These are phyloP conservation scores for Opisthocomus hoazin DNA, from an alignment of 2,113 vertebrate species.

Conservation along the genomic window DNA sequence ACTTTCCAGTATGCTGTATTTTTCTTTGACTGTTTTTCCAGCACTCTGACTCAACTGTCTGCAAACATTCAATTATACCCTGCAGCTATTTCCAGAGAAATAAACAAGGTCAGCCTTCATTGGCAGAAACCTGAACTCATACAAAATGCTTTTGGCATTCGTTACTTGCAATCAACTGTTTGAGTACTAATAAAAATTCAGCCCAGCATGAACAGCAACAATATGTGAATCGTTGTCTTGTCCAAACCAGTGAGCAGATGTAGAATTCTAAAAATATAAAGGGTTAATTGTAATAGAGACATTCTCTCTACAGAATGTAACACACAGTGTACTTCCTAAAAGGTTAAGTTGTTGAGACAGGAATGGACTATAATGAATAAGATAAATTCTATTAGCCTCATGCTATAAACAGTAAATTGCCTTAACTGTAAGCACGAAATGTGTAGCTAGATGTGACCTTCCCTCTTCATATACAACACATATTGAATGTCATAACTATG, in stretches of 20 bases:
- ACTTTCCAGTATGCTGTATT: background rate
- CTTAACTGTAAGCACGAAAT: background rate
- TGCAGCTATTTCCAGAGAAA: constrained; percentile 52
- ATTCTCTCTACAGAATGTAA: background rate
- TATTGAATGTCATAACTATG: background rate
- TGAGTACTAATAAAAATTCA: constrained; percentile 10
- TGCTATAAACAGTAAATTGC: background rate
- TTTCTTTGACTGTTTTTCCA: constrained; percentile 33
- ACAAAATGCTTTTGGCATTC: constrained; percentile 49
- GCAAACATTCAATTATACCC: constrained; percentile 55
- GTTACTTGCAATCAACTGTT: constrained; percentile 8
- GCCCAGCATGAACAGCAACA: background rate
- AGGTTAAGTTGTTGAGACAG: background rate
- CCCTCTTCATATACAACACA: background rate
- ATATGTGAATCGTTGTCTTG: background rate
- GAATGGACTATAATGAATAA: background rate
- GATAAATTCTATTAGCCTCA: background rate
- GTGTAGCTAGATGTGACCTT: background rate
- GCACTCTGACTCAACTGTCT: constrained; percentile 41
- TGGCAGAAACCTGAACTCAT: constrained; percentile 54
- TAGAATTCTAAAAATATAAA: background rate
- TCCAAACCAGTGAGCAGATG: background rate
- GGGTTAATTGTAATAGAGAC: background rate
- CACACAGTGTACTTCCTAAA: background rate
- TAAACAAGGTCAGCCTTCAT: constrained; percentile 49